Percentiles rank a stretch among this genome's conserved stretches.
Evolutionary conservation across 2,888 invertebrate species (phyloP).

Genomic region (Eutolmus rufibarbis): DNA sequence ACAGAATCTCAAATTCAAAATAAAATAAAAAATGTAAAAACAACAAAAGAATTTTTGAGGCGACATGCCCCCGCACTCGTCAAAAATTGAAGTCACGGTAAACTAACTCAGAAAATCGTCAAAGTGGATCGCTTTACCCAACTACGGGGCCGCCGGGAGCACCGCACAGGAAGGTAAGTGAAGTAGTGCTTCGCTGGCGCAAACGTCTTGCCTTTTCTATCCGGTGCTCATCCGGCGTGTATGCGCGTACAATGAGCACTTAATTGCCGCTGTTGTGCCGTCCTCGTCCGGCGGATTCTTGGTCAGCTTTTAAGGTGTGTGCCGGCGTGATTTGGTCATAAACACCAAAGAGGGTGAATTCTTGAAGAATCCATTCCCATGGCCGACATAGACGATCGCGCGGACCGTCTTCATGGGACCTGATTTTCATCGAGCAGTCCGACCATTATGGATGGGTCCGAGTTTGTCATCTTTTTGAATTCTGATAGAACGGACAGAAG

Average conservation of each 20-base stretch:
- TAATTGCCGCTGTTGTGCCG: slow-evolving; percentile 22
- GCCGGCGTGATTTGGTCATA: slow-evolving; percentile 28
- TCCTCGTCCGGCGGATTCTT: neutral
- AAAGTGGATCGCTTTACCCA: slow-evolving; percentile 24
- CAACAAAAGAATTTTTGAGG: neutral
- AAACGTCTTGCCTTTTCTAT: slow-evolving; percentile 26
- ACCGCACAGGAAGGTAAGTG: neutral
- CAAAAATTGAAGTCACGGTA: slow-evolving; percentile 39
- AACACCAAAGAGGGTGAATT: slow-evolving; percentile 18
- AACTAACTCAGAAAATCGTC: slow-evolving; percentile 40
- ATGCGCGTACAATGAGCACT: slow-evolving; percentile 33
- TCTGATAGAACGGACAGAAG: neutral
- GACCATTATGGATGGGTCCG: neutral
- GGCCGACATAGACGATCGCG: slow-evolving; percentile 37
- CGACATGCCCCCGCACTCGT: slow-evolving; percentile 26
- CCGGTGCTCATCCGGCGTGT: slow-evolving; percentile 30
- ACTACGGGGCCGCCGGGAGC: neutral
- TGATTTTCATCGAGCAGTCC: neutral
- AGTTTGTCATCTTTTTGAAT: neutral
- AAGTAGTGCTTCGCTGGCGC: neutral
- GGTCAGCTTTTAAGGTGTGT: slow-evolving; percentile 27
- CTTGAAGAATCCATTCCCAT: slow-evolving; percentile 27
- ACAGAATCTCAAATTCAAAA: slow-evolving; percentile 10
- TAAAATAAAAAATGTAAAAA: slow-evolving; percentile 15
- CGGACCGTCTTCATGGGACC: slow-evolving; percentile 27